Conservation (phyloP, 2,888 invertebrate species). For the Ormyrus labotus region DNA sequence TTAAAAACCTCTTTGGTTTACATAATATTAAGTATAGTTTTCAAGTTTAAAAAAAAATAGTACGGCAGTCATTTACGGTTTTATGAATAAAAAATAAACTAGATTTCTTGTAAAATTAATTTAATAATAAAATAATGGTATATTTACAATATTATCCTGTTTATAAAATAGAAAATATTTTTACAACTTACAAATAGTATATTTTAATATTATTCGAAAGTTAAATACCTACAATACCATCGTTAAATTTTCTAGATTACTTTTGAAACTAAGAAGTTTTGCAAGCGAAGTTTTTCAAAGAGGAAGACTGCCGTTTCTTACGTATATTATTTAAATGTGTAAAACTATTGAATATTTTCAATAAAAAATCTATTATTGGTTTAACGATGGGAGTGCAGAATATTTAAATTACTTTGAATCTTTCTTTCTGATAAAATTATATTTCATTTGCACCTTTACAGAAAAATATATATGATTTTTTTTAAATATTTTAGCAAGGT, state of each 20-base stretch:
- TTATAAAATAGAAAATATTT: neutral
- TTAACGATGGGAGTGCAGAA: neutral
- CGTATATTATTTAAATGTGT: neutral
- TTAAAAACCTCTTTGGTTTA: too few species aligned
- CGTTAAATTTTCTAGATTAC: neutral
- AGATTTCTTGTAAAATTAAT: constrained; percentile 30
- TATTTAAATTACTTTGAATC: too few species aligned
- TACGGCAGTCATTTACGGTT: too few species aligned
- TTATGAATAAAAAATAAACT: too few species aligned
- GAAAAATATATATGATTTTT: too few species aligned
- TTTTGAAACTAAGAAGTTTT: neutral
- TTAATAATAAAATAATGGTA: constrained; percentile 38
- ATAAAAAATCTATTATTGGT: neutral
- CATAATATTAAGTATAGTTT: too few species aligned
- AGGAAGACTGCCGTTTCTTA: neutral
- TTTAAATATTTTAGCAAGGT: too few species aligned
- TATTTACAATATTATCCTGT: constrained; percentile 21
- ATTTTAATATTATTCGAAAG: neutral
- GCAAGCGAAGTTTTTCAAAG: neutral
- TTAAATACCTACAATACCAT: neutral
- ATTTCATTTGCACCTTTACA: too few species aligned
- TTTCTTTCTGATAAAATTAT: too few species aligned
- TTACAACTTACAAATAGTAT: neutral
- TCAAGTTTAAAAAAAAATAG: too few species aligned
- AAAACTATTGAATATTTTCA: neutral